phyloP scores from a whole-genome alignment of 2,888 invertebrate species.

The Choreutis nemorana region DNA sequence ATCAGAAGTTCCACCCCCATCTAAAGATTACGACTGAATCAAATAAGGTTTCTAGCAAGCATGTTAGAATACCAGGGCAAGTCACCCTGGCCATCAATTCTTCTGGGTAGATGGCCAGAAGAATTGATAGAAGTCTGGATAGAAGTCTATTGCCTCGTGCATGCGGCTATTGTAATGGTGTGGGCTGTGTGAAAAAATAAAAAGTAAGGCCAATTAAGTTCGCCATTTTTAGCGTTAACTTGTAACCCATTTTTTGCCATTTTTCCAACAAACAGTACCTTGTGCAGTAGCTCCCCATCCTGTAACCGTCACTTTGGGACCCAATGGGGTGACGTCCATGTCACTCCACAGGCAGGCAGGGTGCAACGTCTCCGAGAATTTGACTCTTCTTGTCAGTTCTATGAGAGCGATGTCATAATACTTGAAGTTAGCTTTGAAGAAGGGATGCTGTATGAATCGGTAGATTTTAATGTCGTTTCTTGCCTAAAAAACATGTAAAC shows the following conservation, averaged over 20 bases:
- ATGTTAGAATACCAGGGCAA: too few relatives aligned
- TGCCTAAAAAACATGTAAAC: too few relatives aligned
- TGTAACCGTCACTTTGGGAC: slow-evolving; percentile 11
- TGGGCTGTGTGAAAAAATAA: too few relatives aligned
- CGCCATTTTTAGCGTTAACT: too few relatives aligned
- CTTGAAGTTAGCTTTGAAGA: slow-evolving; percentile 16
- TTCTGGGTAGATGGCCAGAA: slow-evolving; percentile 15
- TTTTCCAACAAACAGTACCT: slow-evolving; percentile 17
- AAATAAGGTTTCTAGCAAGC: too few relatives aligned
- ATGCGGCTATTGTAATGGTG: too few relatives aligned
- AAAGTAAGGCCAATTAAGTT: too few relatives aligned
- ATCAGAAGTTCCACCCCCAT: not conserved
- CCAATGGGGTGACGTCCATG: slow-evolving; percentile 8
- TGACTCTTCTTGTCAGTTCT: slow-evolving; percentile 11
- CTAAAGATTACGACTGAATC: not conserved
- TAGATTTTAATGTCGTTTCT: slow-evolving; percentile 13
- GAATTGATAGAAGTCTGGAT: too few relatives aligned
- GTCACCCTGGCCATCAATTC: too few relatives aligned
- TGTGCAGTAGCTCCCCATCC: slow-evolving; percentile 20
- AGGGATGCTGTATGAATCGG: slow-evolving; percentile 16
- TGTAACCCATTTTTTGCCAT: too few relatives aligned
- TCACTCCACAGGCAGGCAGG: slow-evolving; percentile 19
- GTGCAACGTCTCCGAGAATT: slow-evolving; percentile 12
- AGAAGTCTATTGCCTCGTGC: too few relatives aligned
- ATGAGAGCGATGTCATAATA: slow-evolving; percentile 22